These are phyloP conservation scores for Myotis pilosus DNA, from an alignment of 2,797 vertebrate genomes.

Conservation along the genomic window DNA sequence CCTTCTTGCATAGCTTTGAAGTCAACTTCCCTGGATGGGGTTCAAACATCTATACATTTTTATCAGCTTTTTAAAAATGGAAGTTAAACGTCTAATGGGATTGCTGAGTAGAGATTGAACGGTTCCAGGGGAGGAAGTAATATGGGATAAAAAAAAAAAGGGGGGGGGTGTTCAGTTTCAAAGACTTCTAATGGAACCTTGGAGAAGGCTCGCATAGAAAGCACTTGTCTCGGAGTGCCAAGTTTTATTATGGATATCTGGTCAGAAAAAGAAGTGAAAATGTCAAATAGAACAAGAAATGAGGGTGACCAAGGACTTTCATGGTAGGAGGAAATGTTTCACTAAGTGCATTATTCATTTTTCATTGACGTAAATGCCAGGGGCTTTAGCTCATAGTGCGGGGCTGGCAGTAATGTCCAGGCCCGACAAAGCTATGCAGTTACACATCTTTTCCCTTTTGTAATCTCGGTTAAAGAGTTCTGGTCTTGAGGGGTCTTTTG, in stretches of 20 bases:
- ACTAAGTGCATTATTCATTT: constrained; percentile 1
- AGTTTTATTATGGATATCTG: constrained; percentile 72
- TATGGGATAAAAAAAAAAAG: constrained; percentile 80
- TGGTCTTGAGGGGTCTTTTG: background rate
- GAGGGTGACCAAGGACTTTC: background rate
- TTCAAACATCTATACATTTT: constrained; percentile 82
- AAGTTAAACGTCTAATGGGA: constrained; percentile 82
- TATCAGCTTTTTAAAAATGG: constrained; percentile 78
- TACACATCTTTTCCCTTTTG: background rate
- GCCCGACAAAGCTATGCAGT: background rate
- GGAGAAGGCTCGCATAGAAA: constrained; percentile 71
- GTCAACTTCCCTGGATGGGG: constrained; percentile 68
- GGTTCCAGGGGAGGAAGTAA: constrained; percentile 82
- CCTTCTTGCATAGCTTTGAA: constrained; percentile 48
- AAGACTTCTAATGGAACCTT: constrained; percentile 78
- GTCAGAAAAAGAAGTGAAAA: constrained; percentile 16
- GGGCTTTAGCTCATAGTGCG: background rate
- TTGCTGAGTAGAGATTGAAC: constrained; percentile 69
- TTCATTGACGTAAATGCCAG: background rate
- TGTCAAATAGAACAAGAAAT: background rate
- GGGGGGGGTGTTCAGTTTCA: constrained; percentile 81
- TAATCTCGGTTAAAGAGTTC: background rate
- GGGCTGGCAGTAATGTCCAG: fast-evolving
- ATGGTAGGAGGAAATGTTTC: constrained; percentile 10
- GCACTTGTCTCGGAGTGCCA: constrained; percentile 69